Conservation (phyloP, 2,113 vertebrate species). For the Odontophorus gujanensis region DNA sequence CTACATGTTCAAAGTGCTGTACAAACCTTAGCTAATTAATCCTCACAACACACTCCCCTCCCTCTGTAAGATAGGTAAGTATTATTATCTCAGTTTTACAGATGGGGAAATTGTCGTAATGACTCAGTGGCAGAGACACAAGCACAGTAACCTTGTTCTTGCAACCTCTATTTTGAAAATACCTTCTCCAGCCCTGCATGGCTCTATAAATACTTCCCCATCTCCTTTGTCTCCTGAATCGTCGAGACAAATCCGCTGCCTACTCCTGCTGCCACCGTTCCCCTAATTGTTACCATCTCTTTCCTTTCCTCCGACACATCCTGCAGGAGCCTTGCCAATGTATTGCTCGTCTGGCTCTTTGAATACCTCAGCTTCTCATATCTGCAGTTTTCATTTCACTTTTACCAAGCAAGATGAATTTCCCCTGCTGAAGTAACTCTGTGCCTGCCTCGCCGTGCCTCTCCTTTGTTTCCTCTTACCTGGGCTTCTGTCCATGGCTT, state of each 20-base stretch:
- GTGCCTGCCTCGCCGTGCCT: background rate
- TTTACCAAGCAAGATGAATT: background rate
- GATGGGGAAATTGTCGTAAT: conserved; percentile 70
- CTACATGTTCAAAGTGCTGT: conserved; percentile 73
- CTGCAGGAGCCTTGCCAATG: conserved; percentile 37
- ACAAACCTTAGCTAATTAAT: conserved; percentile 74
- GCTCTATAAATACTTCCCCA: conserved; percentile 67
- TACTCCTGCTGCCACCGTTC: conserved; percentile 42
- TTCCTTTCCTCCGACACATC: conserved; percentile 29
- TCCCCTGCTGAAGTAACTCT: background rate
- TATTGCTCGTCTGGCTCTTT: background rate
- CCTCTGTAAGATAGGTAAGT: conserved; percentile 70
- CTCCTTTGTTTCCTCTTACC: background rate
- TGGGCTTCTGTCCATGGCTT: background rate
- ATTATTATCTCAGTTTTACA: conserved; percentile 75
- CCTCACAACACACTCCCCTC: conserved; percentile 72
- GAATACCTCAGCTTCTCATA: background rate
- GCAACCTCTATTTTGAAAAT: conserved; percentile 72
- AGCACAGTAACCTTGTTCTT: conserved; percentile 68
- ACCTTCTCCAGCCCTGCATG: conserved; percentile 58
- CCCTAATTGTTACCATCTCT: conserved; percentile 52
- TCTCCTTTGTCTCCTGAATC: conserved; percentile 62
- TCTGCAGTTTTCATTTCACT: background rate
- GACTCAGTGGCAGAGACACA: conserved; percentile 65
- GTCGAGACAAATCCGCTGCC: conserved; percentile 54